Base-by-base conservation (phyloP, 2,797 vertebrate species). In the Anomalospiza imberbis region DNA sequence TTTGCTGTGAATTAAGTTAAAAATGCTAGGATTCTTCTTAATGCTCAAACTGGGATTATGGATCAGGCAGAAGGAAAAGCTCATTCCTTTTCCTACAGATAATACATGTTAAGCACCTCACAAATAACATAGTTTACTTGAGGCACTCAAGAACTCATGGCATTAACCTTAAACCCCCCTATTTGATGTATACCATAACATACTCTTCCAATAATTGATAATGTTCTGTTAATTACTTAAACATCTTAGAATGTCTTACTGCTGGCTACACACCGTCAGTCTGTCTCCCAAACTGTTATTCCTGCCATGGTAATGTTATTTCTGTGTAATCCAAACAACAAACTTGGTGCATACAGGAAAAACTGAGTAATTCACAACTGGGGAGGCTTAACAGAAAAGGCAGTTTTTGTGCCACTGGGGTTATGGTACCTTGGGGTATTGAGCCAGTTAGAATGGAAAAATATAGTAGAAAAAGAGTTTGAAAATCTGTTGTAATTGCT, bases 211-310 rank as follows among this genome's bases (percentile, higher is more conserved):
- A 10, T 51, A 55, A 54, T 17, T 54, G 29, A 8, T 50, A n/a
- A 21, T 54, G 42, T 24, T 73, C 8, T 5, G 6, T 42, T 3
- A 65, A 11, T 58, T 73, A 40, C 4, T 77, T 42, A 19, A 58
- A 50, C 24, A 17, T 21, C 9, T 24, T 29, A 7, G 13, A 3
- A 24, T 14, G 4, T 29, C 38, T 85, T 51, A 3, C 7, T 81
- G 26, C 12, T 50, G 29, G 4, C 48, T 80, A 1, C 31, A n/a
- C 8, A 4, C 6, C 21, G 12, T 14, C 15, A 45, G 0, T 55
- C 28, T 31, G n/a, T 32, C 17, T 71, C 22, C 10, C 32, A 67
- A 15, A 38, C 12, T 32, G 34, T 14, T 4, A 17, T 44, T 73
- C 13, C 31, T 63, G 25, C 7, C 3, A 7, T 1, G 2, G 3